phyloP scores from a whole-genome alignment of 1,140 invertebrate species.

The Calosoma granatense region DNA sequence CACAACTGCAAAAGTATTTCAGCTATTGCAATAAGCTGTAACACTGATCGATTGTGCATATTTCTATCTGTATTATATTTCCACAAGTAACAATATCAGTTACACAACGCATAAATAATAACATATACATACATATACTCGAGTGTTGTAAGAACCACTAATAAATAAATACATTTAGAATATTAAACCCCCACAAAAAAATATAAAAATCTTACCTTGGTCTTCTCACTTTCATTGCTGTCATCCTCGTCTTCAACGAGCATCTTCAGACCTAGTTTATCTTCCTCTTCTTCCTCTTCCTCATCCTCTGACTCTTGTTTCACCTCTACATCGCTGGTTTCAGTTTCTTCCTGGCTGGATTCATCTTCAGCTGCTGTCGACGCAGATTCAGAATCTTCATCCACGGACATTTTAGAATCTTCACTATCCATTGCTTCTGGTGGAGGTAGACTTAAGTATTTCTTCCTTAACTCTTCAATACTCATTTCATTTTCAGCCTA shows the following conservation, averaged over 20 bases:
- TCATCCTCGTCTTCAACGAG: conserved; percentile 44
- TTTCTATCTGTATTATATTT: no score
- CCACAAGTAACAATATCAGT: no score
- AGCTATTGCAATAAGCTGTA: not conserved
- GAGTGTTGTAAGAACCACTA: no score
- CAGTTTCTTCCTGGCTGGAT: conserved; percentile 25
- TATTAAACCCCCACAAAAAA: no score
- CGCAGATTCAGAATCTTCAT: conserved; percentile 23
- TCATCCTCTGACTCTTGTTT: conserved; percentile 36
- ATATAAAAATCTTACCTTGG: conserved; percentile 19
- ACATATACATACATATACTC: no score
- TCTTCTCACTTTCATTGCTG: conserved; percentile 19
- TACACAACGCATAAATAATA: no score
- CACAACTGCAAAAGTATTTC: not conserved
- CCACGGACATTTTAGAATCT: conserved; percentile 18
- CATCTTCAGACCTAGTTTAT: conserved; percentile 48
- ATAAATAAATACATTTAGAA: no score
- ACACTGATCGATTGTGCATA: not conserved
- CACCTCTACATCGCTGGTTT: conserved; percentile 37
- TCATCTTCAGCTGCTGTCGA: conserved; percentile 27
- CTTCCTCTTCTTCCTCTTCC: conserved; percentile 35
- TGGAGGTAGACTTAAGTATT: conserved; percentile 47
- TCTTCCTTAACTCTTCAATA: conserved; percentile 65
- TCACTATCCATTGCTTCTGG: conserved; percentile 27
- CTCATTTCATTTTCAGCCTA: conserved; percentile 66